These are phyloP conservation scores for Lasioglossum lativentre DNA, from an alignment of 2,888 invertebrate species.

Conservation along the genomic window DNA sequence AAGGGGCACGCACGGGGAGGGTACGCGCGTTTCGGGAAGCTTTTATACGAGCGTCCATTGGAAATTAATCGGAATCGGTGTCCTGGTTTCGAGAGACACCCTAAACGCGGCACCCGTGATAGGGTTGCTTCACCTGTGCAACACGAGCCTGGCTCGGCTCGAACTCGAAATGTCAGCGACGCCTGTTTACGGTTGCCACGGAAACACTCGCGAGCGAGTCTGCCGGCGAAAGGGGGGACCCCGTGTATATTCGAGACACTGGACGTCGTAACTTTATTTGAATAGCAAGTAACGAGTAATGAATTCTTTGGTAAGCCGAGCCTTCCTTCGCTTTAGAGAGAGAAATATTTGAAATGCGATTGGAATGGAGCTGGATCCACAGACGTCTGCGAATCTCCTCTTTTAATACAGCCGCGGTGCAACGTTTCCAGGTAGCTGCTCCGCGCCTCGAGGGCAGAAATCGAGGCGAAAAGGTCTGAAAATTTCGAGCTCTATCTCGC, in stretches of 20 bases:
- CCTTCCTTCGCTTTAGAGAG: not conserved
- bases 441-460: too few species aligned
- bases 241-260: constrained; percentile 36
- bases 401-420: too few species aligned
- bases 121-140: constrained; percentile 59
- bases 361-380: not conserved
- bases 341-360: not conserved
- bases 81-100: not conserved
- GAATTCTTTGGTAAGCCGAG: not conserved
- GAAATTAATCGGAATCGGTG: constrained; percentile 14
- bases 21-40: not conserved
- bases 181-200: constrained; percentile 68
- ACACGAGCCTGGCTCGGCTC: constrained; percentile 13
- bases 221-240: constrained; percentile 47
- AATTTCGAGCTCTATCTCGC: not conserved
- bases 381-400: not conserved
- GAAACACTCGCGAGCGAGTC: constrained; percentile 61
- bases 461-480: not conserved
- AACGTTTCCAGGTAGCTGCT: not conserved
- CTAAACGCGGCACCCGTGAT: constrained; percentile 38
- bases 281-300: not conserved
- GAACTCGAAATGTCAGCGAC: constrained; percentile 47
- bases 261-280: not conserved
- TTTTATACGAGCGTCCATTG: not conserved
- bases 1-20: too few species aligned